Percentiles rank a stretch among this genome's conserved stretches.
Evolutionary conservation across 2,888 invertebrate species (phyloP).

Genomic region (Clivina fossor): DNA sequence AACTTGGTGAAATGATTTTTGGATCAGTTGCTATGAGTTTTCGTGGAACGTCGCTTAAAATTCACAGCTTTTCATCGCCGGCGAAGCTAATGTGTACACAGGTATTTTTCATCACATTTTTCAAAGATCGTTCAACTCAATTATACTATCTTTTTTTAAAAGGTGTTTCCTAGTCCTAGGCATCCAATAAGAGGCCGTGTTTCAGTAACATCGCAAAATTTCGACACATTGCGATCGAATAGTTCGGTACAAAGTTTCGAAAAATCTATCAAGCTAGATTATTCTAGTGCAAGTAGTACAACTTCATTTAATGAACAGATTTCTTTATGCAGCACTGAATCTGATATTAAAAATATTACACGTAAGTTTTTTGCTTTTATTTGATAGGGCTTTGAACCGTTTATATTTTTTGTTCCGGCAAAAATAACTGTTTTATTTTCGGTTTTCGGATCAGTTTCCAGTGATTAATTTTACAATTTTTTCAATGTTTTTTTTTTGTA

Average conservation of each 20-base stretch:
- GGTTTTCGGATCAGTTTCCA: too few relatives aligned
- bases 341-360: constrained; percentile 42
- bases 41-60: constrained; percentile 84
- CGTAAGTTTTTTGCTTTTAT: constrained; percentile 11
- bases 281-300: constrained; percentile 48
- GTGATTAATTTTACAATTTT: too few relatives aligned
- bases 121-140: constrained; percentile 8
- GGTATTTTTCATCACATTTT: constrained; percentile 53
- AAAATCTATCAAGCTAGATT: constrained; percentile 46
- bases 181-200: constrained; percentile 40
- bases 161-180: constrained; percentile 50
- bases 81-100: constrained; percentile 53
- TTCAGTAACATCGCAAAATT: constrained; percentile 44
- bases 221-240: constrained; percentile 37
- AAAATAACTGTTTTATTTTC: too few relatives aligned
- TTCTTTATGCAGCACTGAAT: constrained; percentile 48
- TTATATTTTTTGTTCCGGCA: too few relatives aligned
- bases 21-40: constrained; percentile 89
- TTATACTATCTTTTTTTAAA: not conserved
- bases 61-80: constrained; percentile 62
- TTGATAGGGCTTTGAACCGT: too few relatives aligned
- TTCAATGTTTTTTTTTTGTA: too few relatives aligned
- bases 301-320: constrained; percentile 48
- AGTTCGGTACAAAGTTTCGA: constrained; percentile 45
- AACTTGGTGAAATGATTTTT: constrained; percentile 89